Evolutionary conservation across 1,140 invertebrate species (phyloP).

Genomic region (Papilio aristodemus): DNA sequence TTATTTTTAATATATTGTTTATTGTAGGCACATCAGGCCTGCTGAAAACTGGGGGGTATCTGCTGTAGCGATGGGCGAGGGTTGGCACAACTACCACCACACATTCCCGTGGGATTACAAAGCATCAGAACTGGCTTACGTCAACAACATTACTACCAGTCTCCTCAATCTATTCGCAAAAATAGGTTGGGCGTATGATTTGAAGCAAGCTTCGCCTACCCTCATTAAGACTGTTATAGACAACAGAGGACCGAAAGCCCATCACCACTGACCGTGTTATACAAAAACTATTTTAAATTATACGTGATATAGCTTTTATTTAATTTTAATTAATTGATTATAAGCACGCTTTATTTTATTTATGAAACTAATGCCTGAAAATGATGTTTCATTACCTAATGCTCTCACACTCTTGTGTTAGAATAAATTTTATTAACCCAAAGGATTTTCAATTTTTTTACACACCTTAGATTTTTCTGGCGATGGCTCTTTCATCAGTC

Average conservation of each 20-base stretch:
- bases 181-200: conserved; percentile 90
- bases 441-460: too few species aligned
- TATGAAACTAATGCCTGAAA: not conserved
- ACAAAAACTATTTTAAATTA: not conserved
- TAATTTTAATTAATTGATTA: not conserved
- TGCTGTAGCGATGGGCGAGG: conserved; percentile 82
- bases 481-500: too few species aligned
- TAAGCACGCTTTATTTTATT: not conserved
- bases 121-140: conserved; percentile 84
- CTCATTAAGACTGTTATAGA: conserved; percentile 66
- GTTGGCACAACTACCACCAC: conserved; percentile 97
- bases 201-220: conserved; percentile 83
- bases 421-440: too few species aligned
- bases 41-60: conserved; percentile 83
- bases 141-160: conserved; percentile 82
- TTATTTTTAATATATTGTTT: not conserved
- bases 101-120: conserved; percentile 94
- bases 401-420: not conserved
- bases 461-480: too few species aligned
- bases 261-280: not conserved
- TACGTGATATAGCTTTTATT: not conserved
- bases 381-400: not conserved
- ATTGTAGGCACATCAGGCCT: conserved; percentile 84
- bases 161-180: conserved; percentile 85
- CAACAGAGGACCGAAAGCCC: conserved; percentile 18